Conservation (phyloP, 2,113 vertebrate genomes). For the Sturnus vulgaris region DNA sequence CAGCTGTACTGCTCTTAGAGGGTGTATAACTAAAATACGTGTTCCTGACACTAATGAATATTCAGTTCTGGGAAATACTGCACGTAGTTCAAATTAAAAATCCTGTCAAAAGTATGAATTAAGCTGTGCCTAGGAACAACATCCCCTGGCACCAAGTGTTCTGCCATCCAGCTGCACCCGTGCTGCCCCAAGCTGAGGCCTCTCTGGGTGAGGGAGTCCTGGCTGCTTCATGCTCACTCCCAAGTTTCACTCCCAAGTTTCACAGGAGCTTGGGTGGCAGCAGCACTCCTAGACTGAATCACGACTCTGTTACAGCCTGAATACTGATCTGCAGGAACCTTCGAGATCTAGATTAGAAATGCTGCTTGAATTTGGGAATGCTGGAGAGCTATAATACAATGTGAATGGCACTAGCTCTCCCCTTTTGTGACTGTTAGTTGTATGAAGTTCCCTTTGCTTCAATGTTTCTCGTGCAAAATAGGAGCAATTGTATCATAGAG, state of each 20-base stretch:
- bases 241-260: background rate
- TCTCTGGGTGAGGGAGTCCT: background rate
- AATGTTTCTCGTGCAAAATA: background rate
- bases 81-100: background rate
- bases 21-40: background rate
- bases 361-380: background rate
- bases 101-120: background rate
- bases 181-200: fast-evolving
- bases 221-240: background rate
- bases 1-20: background rate
- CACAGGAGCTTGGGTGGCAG: background rate
- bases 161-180: background rate
- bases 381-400: background rate
- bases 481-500: background rate
- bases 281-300: background rate
- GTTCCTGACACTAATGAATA: background rate
- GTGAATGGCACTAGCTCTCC: background rate
- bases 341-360: background rate
- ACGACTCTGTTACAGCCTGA: background rate
- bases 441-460: background rate
- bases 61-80: background rate
- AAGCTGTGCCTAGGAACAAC: background rate
- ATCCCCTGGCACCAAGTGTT: background rate
- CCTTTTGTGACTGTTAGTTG: background rate
- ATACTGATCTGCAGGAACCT: background rate